Base-by-base conservation (phyloP, 2,113 vertebrate genomes). In the Ariopsis seemanni region DNA sequence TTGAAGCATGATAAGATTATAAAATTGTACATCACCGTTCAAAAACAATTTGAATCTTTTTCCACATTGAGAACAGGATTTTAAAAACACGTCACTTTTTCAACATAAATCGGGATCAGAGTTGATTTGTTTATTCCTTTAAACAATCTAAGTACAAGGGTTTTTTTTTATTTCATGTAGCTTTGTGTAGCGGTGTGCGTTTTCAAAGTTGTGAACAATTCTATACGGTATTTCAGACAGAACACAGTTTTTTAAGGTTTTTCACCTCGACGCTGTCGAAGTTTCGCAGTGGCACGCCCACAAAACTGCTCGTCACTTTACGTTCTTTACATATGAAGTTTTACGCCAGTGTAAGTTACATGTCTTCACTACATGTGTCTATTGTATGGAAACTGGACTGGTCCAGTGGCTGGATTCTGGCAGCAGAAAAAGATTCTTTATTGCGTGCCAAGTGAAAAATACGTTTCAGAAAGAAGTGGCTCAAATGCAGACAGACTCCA, bases 401-500 rank as follows among this genome's bases (percentile, higher is more conserved):
- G 55, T 78, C 20, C 18, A 50, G n/a, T 3, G 30, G 7, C 62
- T 22, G 65, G 48, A 80, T 88, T 86, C 58, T 84, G 82, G 82
- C 72, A 48, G 15, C 50, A 77, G 71, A 42, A 55, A 25, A 53
- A 57, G 17, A 60, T 63, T 55, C 42, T 67, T 58, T 84, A 75
- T 82, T 30, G 82, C 80, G 75, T 58, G 25, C 52, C 17, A 14
- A 48, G 60, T 63, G 15, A 83, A 63, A 42, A 62, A 20, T 74
- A 48, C 72, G 27, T 14, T 25, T 48, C 67, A 27, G 55, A 20
- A 58, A 57, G 57, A 72, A 62, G 42, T 60, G 7, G 20, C 67
- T 25, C 52, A n/a, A 65, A 75, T 75, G 84, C 30, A 48, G 83
- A 85, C 63, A 71, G 75, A n/a, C 83, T 77, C 72, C 63, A 74